Percentiles rank a stretch among this genome's conserved stretches.
Evolutionary conservation across 2,888 invertebrate genomes (phyloP).

Genomic region (Leucoma salicis): DNA sequence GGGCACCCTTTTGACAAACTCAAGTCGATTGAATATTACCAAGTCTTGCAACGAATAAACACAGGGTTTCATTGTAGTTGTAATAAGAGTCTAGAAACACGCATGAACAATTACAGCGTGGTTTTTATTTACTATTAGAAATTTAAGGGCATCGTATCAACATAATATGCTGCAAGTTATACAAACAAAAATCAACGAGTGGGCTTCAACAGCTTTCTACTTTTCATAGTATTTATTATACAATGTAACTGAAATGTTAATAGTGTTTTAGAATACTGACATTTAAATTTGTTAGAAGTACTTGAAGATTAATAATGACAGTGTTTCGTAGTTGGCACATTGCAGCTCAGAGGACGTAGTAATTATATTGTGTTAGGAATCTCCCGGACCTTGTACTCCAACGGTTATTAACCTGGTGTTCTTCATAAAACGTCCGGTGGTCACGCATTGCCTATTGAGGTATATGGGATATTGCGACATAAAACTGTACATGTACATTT

Average conservation of each 20-base stretch:
- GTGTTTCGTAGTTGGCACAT: conserved; percentile 1
- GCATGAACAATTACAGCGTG: not conserved
- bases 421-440: conserved; percentile 70
- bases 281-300: not conserved
- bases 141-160: too few species aligned
- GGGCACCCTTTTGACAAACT: too few species aligned
- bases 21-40: too few species aligned
- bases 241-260: too few species aligned
- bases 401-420: conserved; percentile 69
- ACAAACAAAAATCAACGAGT: too few species aligned
- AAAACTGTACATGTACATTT: conserved; percentile 37
- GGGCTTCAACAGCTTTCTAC: too few species aligned
- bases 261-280: too few species aligned
- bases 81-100: not conserved
- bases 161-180: too few species aligned
- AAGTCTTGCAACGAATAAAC: too few species aligned
- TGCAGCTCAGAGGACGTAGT: conserved; percentile 28
- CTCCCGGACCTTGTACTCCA: conserved; percentile 47
- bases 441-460: conserved; percentile 64
- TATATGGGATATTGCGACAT: conserved; percentile 69
- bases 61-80: conserved; percentile 51
- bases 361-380: conserved; percentile 56
- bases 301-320: not conserved
- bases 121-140: too few species aligned
- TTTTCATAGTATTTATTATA: too few species aligned